Percentiles rank a stretch among this genome's conserved stretches.
Conservation (phyloP, 2,797 vertebrate species). For the Nyctalus aviator region DNA sequence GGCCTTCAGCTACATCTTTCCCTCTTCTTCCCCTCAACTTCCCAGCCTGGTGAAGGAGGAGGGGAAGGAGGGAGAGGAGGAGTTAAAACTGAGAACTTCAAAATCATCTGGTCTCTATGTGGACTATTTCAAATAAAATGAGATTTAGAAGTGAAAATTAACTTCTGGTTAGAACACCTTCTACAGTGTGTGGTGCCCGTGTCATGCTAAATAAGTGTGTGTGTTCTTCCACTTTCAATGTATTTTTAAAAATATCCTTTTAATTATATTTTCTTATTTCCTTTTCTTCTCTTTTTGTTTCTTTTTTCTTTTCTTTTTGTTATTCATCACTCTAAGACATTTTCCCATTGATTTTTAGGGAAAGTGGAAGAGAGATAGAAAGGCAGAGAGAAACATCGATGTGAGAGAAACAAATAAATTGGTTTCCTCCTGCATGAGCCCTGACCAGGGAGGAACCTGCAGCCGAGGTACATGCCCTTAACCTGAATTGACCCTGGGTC, state of each 20-base stretch:
- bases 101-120: background rate
- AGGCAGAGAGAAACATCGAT: no score
- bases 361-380: no score
- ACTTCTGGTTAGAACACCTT: background rate
- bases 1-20: background rate
- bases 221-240: background rate
- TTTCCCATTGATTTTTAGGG: no score
- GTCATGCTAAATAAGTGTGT: background rate
- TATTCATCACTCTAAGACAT: no score
- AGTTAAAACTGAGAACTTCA: background rate
- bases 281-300: no score
- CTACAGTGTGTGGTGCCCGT: rapidly evolving
- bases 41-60: background rate
- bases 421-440: no score
- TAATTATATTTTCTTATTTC: background rate
- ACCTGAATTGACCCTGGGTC: no score
- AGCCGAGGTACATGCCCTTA: no score
- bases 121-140: background rate
- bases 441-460: no score
- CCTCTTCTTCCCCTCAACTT: background rate
- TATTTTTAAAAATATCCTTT: background rate
- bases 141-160: background rate
- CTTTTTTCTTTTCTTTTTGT: no score
- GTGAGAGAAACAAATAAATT: no score
- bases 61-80: background rate